Base-by-base conservation (phyloP, 2,797 vertebrate genomes). In the Rhinichthys osculus region DNA sequence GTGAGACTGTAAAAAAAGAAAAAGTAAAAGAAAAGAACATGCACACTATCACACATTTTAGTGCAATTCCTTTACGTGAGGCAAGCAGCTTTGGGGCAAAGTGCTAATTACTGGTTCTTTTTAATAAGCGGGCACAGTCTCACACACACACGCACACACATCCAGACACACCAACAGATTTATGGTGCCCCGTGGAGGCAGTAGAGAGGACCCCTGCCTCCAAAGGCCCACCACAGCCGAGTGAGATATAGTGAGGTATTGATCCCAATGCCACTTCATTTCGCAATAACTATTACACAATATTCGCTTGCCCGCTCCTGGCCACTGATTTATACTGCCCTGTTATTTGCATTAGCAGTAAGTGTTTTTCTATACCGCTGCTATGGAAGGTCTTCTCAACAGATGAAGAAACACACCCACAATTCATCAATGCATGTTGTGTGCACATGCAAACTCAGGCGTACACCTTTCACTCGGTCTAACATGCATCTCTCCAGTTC, bases 231-330 rank as follows among this genome's bases (percentile, higher is more conserved):
- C 95, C 96, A 96, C 96, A 96, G 97, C 96, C 96, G 96, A 97
- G 96, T 96, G 97, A 97, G 96, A 97, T 97, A 98, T 97, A 96
- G 96, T 96, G 93, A 95, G 95, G 96, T 99, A 99, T 99, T 98
- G 98, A 99, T 99, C 97, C 97, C 96, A 93, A 93, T 94, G 97
- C 97, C 97, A 97, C 97, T 98, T 98, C 96, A 97, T 97, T 97
- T 97, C 91, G 96, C 97, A 97, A 98, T 98, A 98, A 98, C 97
- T 97, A 98, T 98, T 97, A 98, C 95, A 96, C 91, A 92, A 95
- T 94, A 95, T 95, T 96, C 94, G 95, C 94, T 92, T 62, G 92
- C 93, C 94, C 91, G 92, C 90, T 87, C 86, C 89, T 90, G 92
- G 79, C 89, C 90, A 84, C 94, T 96, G 95, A 96, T 96, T 96